Evolutionary conservation across 2,113 vertebrate genomes (phyloP), one percentile per base, ranked within the genome.

Genomic region (Gymnorhina tibicen): DNA sequence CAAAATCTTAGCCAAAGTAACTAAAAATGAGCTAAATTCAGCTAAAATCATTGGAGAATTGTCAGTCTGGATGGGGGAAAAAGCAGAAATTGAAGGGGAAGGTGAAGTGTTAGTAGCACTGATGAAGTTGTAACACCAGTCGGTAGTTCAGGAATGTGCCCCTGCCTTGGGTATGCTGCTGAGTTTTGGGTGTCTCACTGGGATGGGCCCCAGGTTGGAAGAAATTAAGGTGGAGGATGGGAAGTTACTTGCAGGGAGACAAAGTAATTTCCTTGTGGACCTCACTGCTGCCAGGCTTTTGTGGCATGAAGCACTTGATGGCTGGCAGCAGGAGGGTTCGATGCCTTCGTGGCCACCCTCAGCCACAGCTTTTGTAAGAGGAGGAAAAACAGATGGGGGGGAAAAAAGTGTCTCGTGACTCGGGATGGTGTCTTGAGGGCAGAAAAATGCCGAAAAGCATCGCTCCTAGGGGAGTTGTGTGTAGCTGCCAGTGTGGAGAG

Each of bases 371-470:
- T 76, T 75, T 89, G 3, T 39, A 37, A 77, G 37, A 50, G 30
- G 19, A 55, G 19, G 17, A 46, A 62, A 63, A 73, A 67, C 13
- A 77, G 24, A 26, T 20, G 21, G 32, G 15, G 32, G 17, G 37
- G 17, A 4, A 42, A 16, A 62, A 28, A 10, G 23, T 8, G 3
- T 59, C 27, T 53, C 0, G 1, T 44, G 41, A 12, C 16, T 62
- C 0, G 0, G 13, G 32, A 30, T 11, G 1, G 15, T 64, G 16
- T 79, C 35, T 55, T 6, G 3, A n/a, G 58, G 59, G n/a, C 41
- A 70, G 22, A 68, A 89, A 66, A 37, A 1, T 44, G 58, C 13
- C 37, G 30, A 12, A 69, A 35, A 85, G 8, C 49, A 33, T 87
- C 16, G 6, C 13, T 64, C 0, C 1, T 46, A 16, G 52, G 18